Base-by-base conservation (phyloP, 2,888 invertebrate species). In the Heliconius cydno region DNA sequence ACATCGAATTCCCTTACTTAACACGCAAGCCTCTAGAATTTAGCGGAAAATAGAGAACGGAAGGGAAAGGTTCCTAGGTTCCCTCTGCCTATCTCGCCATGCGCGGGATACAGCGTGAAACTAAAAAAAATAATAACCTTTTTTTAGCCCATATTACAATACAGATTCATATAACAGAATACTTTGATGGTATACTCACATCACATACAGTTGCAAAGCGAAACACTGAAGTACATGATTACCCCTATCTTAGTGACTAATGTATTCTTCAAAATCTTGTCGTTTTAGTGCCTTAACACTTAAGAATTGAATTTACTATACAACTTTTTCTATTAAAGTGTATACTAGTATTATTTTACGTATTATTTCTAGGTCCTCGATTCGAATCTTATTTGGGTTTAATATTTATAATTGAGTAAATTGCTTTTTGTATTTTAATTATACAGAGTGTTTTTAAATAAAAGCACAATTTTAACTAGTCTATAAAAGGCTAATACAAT, bases 151-250 rank as follows among this genome's bases (percentile, higher is more conserved):
- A 38, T 41, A 68, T 60, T 83, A 67, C 66, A 81, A n/a, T 13
- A 22, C 38, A 22, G 34, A 75, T 68, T 74, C 74, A 73, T 80
- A 82, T 80, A 81, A 80, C 79, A 81, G 79, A 77, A 81, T 81
- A 81, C 81, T 82, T 80, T 81, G 79, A 82, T 81, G 22, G 80
- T 80, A 79, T 77, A 63, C 76, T 80, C 65, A 73, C 78, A 57
- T 75, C 65, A 75, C 78, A 63, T 75, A 52, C 71, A 74, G 75
- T 67, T 79, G 52, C n/a, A 68, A 80, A 79, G 77, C 70, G 78
- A 78, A 78, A 28, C 74, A 76, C 79, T 76, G 34, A 67, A 82
- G 78, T 46, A 73, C 34, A 78, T 80, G 77, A 82, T 82, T 78
- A 78, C 78, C 74, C 73, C 73, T 66, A 66, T 57, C 73, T 68